phyloP scores from a whole-genome alignment of 2,888 invertebrate genomes.

The Notodonta ziczac region DNA sequence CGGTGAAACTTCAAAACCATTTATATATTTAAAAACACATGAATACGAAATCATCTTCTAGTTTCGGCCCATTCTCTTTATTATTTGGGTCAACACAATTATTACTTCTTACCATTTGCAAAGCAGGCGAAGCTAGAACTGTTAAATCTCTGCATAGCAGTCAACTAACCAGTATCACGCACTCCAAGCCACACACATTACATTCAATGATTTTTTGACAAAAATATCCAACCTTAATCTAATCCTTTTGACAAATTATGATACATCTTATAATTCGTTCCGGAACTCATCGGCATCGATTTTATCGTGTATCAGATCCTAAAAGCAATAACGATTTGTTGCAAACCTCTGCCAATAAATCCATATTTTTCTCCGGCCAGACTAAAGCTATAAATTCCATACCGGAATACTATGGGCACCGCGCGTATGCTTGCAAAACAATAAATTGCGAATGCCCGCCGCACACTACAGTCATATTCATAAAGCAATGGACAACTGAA shows the following conservation, averaged over 20 bases:
- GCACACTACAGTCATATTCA: constrained; percentile 56
- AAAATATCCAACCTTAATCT: too few relatives aligned
- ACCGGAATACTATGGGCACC: constrained; percentile 57
- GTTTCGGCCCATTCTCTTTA: too few relatives aligned
- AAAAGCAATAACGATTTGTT: constrained; percentile 65
- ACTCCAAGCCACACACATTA: too few relatives aligned
- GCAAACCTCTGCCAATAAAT: constrained; percentile 63
- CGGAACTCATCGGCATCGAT: constrained; percentile 21
- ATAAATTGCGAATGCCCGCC: constrained; percentile 69
- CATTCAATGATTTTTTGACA: too few relatives aligned
- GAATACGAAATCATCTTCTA: too few relatives aligned
- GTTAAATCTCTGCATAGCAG: too few relatives aligned
- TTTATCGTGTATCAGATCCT: constrained; percentile 41
- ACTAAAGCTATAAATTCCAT: constrained; percentile 69
- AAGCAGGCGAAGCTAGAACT: too few relatives aligned
- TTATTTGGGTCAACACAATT: too few relatives aligned
- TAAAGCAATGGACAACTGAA: constrained; percentile 48
- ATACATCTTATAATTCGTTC: background rate
- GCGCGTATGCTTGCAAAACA: constrained; percentile 69
- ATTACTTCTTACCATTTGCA: too few relatives aligned
- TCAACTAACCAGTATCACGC: too few relatives aligned
- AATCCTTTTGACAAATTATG: background rate
- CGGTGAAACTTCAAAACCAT: too few relatives aligned
- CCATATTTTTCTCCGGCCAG: constrained; percentile 71
- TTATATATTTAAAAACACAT: too few relatives aligned